Conservation (phyloP, 2,113 vertebrate genomes). For the Sakesphorus luctuosus region DNA sequence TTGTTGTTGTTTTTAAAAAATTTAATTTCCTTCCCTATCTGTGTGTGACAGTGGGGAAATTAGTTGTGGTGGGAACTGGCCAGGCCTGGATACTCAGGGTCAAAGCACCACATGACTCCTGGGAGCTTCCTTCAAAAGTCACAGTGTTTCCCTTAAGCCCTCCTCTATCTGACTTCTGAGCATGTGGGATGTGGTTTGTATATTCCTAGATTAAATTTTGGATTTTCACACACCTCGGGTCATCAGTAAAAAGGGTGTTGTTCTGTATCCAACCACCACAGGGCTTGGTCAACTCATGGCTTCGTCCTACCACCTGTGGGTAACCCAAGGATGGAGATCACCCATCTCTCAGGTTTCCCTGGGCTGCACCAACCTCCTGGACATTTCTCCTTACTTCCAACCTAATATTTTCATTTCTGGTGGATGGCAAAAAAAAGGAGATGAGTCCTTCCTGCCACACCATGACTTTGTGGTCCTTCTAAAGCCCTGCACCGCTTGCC, state of each 20-base stretch:
- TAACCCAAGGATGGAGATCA: neutral
- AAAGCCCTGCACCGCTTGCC: neutral
- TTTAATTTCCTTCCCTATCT: constrained; percentile 37
- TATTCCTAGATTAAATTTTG: neutral
- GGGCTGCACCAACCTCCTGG: neutral
- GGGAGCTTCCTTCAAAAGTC: neutral
- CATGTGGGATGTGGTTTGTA: neutral
- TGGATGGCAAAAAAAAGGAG: neutral
- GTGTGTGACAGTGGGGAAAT: neutral
- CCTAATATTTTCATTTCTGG: neutral
- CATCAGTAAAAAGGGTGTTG: neutral
- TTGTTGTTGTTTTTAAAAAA: neutral
- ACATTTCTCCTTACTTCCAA: neutral
- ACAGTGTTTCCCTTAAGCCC: neutral
- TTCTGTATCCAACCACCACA: accelerated
- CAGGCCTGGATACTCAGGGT: neutral
- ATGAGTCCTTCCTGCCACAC: neutral
- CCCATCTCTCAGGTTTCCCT: neutral
- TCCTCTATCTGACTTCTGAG: neutral
- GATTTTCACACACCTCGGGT: neutral
- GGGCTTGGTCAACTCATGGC: accelerated
- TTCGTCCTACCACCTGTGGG: accelerated
- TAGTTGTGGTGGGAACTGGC: neutral
- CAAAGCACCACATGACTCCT: accelerated
- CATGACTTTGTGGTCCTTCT: neutral